phyloP scores from a whole-genome alignment of 2,888 invertebrate genomes.

The Drosophila macrothrix region DNA sequence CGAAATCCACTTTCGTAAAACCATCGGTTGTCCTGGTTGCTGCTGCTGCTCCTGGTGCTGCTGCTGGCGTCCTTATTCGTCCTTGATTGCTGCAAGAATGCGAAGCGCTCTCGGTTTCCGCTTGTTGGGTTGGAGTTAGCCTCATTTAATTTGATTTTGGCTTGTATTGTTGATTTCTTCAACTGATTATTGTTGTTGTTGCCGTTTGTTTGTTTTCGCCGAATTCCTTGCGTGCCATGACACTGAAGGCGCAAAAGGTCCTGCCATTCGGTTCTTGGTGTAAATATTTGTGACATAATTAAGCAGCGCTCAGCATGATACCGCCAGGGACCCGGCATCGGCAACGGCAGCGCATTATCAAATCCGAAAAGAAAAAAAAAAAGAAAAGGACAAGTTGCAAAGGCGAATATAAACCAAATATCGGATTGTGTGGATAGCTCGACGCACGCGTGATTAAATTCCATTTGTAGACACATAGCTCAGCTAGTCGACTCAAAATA shows the following conservation, averaged over 20 bases:
- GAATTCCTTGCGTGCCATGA: constrained; percentile 73
- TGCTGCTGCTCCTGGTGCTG: constrained; percentile 19
- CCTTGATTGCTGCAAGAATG: constrained; percentile 65
- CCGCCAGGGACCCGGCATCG: constrained; percentile 38
- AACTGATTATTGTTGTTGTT: constrained; percentile 20
- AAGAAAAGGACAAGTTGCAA: constrained; percentile 54
- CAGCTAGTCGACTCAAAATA: constrained; percentile 29
- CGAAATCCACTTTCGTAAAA: constrained; percentile 63
- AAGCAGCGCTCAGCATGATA: constrained; percentile 66
- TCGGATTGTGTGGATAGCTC: constrained; percentile 59
- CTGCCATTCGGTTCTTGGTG: constrained; percentile 61
- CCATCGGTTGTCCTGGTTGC: constrained; percentile 37
- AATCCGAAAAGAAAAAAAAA: constrained; percentile 48
- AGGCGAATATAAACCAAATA: constrained; percentile 74
- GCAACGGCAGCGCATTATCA: constrained; percentile 58
- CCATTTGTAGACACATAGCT: constrained; percentile 71
- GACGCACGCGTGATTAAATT: constrained; percentile 76
- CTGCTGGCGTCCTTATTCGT: constrained; percentile 59
- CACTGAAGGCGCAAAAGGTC: constrained; percentile 56
- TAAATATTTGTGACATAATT: constrained; percentile 81
- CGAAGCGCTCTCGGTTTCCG: constrained; percentile 18
- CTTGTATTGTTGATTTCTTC: constrained; percentile 42
- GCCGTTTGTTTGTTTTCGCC: constrained; percentile 54
- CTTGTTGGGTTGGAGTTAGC: constrained; percentile 30
- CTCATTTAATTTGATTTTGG: constrained; percentile 63